Percentiles rank a stretch among this genome's conserved stretches.
Evolutionary conservation across 2,797 vertebrate genomes (phyloP).

Genomic region (Scarus forsteni): DNA sequence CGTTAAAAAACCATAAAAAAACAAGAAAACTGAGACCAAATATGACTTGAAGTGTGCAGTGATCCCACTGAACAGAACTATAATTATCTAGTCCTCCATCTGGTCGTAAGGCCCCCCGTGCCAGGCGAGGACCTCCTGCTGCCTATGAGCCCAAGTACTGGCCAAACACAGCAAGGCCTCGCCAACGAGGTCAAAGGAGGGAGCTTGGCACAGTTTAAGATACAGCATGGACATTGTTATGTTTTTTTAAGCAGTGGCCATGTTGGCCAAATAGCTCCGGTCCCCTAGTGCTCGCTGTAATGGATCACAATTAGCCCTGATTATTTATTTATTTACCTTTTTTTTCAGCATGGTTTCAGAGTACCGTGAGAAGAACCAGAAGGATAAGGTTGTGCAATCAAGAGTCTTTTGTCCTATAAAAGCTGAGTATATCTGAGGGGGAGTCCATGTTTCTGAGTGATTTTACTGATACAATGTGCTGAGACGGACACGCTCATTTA

Average conservation of each 20-base stretch:
- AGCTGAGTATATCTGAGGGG: not conserved
- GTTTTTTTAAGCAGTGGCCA: constrained; percentile 16
- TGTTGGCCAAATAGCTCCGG: constrained; percentile 46
- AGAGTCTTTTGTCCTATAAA: not conserved
- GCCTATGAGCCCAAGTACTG: constrained; percentile 23
- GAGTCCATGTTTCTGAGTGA: too few relatives aligned
- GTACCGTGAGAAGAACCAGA: too few relatives aligned
- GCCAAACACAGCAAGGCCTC: constrained; percentile 64
- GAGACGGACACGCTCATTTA: too few relatives aligned
- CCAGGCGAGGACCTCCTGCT: constrained; percentile 68
- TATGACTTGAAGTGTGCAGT: constrained; percentile 50
- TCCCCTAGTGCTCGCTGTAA: constrained; percentile 36
- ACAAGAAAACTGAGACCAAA: constrained; percentile 41
- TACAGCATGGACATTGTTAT: constrained; percentile 50
- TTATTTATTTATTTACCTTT: constrained; percentile 10
- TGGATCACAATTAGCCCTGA: constrained; percentile 45
- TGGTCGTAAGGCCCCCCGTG: constrained; percentile 59
- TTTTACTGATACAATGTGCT: too few relatives aligned
- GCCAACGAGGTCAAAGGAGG: constrained; percentile 68
- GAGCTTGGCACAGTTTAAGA: constrained; percentile 55
- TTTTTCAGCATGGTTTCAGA: constrained; percentile 10
- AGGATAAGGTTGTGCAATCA: not conserved
- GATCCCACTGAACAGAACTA: constrained; percentile 57
- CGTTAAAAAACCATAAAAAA: constrained; percentile 35
- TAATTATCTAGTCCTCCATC: constrained; percentile 75